Base-by-base conservation (phyloP, 2,113 vertebrate genomes). In the Siniperca chuatsi region DNA sequence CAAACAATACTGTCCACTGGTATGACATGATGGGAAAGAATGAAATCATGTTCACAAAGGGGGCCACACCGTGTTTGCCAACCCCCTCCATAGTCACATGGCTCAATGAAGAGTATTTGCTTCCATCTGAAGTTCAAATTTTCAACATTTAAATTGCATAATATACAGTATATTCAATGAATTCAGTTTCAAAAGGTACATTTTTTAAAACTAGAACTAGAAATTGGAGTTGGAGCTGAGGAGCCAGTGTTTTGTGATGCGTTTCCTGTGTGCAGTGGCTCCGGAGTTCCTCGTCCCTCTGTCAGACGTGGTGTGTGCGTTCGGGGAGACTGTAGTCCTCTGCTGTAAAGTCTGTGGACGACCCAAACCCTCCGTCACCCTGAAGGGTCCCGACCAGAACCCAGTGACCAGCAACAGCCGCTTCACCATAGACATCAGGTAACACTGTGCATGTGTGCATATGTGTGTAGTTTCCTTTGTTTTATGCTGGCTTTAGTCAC, bases 331-430 rank as follows among this genome's bases (percentile, higher is more conserved):
- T 0, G 98, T 99, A 82, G 96, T 97, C 46, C 92, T 99, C 71
- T 97, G 98, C 83, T 99, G 98, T 92, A 99, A 97, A 94, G 97
- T 98, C n/a, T 99, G 97, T 6, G 98, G 97, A 13, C 95, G 98
- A 35, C 98, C 98, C 1, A 99, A 98, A 94, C 98, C 98, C 73
- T 95, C 90, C 0, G 87, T 99, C 81, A 97, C 96, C 68, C 97
- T 99, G 94, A 98, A 97, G 86, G 98, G 98, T 52, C 98, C 98
- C 0, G 98, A 99, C 89, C 98, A 99, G 92, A 99, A 94, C 88
- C 94, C 97, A 15, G 95, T 99, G 11, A 96, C 97, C 92, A 97
- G 94, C 48, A 97, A 97, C 94, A 97, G 94, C 89, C 96, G 96
- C 93, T 96, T 96, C 92, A 94, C 95, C 66, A 95, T 96, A 29